Evolutionary conservation across 2,888 invertebrate species (phyloP).

Genomic region (Melikaiella ostensackeni): DNA sequence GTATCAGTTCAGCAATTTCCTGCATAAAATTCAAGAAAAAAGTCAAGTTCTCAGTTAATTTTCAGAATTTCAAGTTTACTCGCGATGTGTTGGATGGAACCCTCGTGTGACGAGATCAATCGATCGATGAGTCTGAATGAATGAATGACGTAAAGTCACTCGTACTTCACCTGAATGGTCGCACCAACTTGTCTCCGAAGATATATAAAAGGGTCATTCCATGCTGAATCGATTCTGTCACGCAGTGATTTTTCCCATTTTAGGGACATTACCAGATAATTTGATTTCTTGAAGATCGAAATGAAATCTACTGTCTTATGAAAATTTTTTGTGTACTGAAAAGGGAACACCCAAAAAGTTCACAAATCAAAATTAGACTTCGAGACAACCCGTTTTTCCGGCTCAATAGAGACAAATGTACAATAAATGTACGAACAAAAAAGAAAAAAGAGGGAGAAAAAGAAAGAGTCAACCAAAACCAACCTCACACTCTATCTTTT

Average conservation of each 20-base stretch:
- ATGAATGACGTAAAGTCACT: not conserved
- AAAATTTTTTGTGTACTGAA: no score
- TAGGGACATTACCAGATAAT: not conserved
- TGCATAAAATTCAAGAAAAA: no score
- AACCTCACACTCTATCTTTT: no score
- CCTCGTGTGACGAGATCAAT: not conserved
- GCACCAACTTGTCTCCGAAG: not conserved
- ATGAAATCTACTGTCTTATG: no score
- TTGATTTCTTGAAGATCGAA: not conserved
- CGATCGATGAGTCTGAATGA: not conserved
- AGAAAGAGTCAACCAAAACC: no score
- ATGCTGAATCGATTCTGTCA: not conserved
- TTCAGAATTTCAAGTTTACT: not conserved
- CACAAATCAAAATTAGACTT: no score
- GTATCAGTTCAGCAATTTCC: no score
- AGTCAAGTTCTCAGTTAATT: not conserved
- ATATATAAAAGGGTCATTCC: constrained; percentile 9
- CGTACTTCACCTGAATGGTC: constrained; percentile 1
- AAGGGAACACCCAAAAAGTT: no score
- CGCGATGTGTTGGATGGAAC: not conserved
- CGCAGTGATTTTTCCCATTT: not conserved
- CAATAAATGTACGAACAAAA: no score
- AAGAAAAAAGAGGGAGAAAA: no score
- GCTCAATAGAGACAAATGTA: no score
- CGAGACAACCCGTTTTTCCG: no score